These are phyloP conservation scores for Lycophotia porphyrea DNA, from an alignment of 2,888 invertebrate genomes.

Conservation along the genomic window DNA sequence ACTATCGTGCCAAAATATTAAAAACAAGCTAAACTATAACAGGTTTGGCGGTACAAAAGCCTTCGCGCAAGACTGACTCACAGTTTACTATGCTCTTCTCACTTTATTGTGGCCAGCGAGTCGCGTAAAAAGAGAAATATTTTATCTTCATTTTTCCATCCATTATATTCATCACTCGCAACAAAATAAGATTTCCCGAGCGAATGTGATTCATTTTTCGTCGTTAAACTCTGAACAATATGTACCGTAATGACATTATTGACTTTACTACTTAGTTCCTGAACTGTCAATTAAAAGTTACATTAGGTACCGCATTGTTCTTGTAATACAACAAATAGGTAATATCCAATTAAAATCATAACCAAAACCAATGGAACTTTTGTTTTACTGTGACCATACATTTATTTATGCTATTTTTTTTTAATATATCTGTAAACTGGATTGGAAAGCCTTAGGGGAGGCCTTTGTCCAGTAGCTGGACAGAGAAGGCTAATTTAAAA, in stretches of 20 bases:
- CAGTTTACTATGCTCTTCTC: neutral
- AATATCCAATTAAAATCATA: neutral
- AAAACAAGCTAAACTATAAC: too few species aligned
- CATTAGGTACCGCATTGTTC: conserved; percentile 38
- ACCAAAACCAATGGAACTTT: conserved; percentile 1
- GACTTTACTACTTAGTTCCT: neutral
- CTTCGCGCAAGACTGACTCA: neutral
- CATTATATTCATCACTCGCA: neutral
- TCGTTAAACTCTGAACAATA: conserved; percentile 6
- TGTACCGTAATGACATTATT: neutral
- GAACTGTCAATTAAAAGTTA: conserved; percentile 10
- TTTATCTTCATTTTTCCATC: neutral
- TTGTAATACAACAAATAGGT: conserved; percentile 16
- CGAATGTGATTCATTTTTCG: conserved; percentile 9
- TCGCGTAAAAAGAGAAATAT: neutral
- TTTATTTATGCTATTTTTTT: neutral
- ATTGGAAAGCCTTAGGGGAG: too few species aligned
- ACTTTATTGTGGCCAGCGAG: neutral
- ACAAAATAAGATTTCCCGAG: conserved; percentile 17
- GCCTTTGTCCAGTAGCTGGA: too few species aligned
- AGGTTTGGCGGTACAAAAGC: too few species aligned
- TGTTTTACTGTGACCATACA: conserved; percentile 1
- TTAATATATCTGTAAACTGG: too few species aligned
- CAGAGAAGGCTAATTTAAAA: too few species aligned
- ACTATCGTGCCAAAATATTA: too few species aligned